phyloP scores from a whole-genome alignment of 1,140 invertebrate species.

The Sminthurides bifidus region DNA sequence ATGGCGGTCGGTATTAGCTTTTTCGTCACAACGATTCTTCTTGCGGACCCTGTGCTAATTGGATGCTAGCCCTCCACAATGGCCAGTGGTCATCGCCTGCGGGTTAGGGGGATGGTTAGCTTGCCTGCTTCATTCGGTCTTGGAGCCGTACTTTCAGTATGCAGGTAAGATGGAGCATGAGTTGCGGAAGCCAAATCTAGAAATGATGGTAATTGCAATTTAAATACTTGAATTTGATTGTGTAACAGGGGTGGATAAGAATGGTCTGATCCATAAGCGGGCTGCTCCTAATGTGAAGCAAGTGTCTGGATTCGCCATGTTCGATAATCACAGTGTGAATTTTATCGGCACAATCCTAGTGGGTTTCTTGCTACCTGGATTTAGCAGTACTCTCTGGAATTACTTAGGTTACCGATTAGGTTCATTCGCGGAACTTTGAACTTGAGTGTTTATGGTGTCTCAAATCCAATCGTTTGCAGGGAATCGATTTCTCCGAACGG shows the following conservation, averaged over 20 bases:
- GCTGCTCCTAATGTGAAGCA: slow-evolving; percentile 58
- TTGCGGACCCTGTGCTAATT: slow-evolving; percentile 47
- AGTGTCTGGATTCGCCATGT: slow-evolving; percentile 59
- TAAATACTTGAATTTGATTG: slow-evolving; percentile 19
- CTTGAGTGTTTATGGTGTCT: too few species aligned
- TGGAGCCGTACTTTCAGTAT: slow-evolving; percentile 74
- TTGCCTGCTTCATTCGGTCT: slow-evolving; percentile 66
- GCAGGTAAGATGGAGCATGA: too few species aligned
- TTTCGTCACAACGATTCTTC: slow-evolving; percentile 54
- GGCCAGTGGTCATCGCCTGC: slow-evolving; percentile 63
- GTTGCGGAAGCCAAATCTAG: too few species aligned
- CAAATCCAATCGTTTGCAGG: too few species aligned
- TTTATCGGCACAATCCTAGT: slow-evolving; percentile 67
- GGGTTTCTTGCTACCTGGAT: slow-evolving; percentile 58
- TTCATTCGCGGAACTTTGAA: too few species aligned
- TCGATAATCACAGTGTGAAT: slow-evolving; percentile 89
- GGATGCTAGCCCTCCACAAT: slow-evolving; percentile 57
- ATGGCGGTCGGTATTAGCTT: slow-evolving; percentile 57
- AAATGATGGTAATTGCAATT: neutral
- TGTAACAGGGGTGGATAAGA: slow-evolving; percentile 53
- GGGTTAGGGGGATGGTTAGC: slow-evolving; percentile 62
- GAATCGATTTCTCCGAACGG: too few species aligned
- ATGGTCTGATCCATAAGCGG: slow-evolving; percentile 57
- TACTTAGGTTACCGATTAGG: too few species aligned
- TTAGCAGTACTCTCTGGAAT: too few species aligned